Conservation (phyloP, 2,797 vertebrate species). For the Anguilla marmorata region DNA sequence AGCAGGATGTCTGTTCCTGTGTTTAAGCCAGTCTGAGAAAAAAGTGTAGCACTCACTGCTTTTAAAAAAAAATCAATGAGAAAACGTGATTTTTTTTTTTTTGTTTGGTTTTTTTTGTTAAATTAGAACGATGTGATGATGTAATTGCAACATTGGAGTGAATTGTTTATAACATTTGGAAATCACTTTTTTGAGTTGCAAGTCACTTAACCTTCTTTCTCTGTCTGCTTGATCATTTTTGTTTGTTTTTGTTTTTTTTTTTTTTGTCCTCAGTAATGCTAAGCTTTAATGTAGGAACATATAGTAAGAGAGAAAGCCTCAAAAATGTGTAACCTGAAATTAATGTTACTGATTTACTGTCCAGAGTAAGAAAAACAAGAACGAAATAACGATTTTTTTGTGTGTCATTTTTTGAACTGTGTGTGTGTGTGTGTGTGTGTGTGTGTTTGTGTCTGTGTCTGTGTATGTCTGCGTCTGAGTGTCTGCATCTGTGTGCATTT, state of each 20-base stretch:
- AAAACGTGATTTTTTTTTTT: constrained; percentile 52
- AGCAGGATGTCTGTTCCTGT: constrained; percentile 67
- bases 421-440: constrained; percentile 65
- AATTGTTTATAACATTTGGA: constrained; percentile 47
- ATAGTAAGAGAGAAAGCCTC: constrained; percentile 85
- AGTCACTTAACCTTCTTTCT: constrained; percentile 32
- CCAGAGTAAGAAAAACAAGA: constrained; percentile 72
- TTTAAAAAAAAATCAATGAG: constrained; percentile 62
- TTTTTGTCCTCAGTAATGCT: constrained; percentile 76
- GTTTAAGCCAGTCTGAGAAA: constrained; percentile 65
- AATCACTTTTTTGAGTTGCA: constrained; percentile 34
- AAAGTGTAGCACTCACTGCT: constrained; percentile 73
- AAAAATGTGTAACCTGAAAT: constrained; percentile 82
- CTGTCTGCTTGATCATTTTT: constrained; percentile 51
- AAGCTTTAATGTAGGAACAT: constrained; percentile 89
- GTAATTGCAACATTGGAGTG: constrained; percentile 33
- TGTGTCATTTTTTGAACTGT: constrained; percentile 75
- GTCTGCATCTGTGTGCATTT: constrained; percentile 53
- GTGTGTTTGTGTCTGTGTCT: constrained; percentile 58
- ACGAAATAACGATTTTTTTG: constrained; percentile 69
- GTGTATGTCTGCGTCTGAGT: constrained; percentile 6
- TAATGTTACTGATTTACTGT: constrained; percentile 80
- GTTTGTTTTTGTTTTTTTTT: constrained; percentile 64
- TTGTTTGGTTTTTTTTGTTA: constrained; percentile 44
- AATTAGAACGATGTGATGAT: constrained; percentile 33